Evolutionary conservation across 2,888 invertebrate species (phyloP), one percentile per base, ranked within the genome.

Genomic region (Aphodius sticticus): DNA sequence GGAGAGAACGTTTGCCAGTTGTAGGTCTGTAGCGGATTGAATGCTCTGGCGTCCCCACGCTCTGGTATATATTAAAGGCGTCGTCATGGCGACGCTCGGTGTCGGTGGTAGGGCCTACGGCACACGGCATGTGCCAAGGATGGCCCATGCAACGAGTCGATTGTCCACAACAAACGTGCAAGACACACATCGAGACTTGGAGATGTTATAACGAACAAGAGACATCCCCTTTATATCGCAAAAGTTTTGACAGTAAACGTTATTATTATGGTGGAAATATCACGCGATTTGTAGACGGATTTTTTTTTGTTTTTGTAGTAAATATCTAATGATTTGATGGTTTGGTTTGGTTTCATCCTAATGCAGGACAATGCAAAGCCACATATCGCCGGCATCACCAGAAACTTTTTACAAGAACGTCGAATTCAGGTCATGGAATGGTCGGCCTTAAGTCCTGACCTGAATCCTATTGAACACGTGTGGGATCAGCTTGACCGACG

Each of bases 21-120:
- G 74, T 35, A 35, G 74, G n/a, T 15, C 74, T 53, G 53, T 81
- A 83, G 83, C 82, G 81, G 82, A 86, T 86, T 87, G 86, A 87
- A 87, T 87, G 86, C 84, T 84, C 76, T 79, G 81, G 85, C 87
- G 86, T 87, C 87, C 84, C 86, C 87, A 87, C 87, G 87, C 87
- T 80, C 79, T 77, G 81, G 85, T 86, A 86, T 87, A 86, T 88
- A 88, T 87, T 80, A 86, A 83, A 83, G 85, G 81, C 83, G 86
- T 87, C 82, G 82, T 84, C 84, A 86, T 87, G 86, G 86, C 79
- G 82, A 87, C 87, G 85, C 81, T 81, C 83, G 84, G 83, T 83
- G 82, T 81, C 76, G 76, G 35, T 77, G 80, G 77, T 78, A 81
- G 81, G 76, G 79, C 53, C 80, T n/a, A 35, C 74, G 26, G 37